Percentiles rank a stretch among this genome's conserved stretches.
Conservation (phyloP, 2,888 invertebrate species). For the Drosophila mimica region DNA sequence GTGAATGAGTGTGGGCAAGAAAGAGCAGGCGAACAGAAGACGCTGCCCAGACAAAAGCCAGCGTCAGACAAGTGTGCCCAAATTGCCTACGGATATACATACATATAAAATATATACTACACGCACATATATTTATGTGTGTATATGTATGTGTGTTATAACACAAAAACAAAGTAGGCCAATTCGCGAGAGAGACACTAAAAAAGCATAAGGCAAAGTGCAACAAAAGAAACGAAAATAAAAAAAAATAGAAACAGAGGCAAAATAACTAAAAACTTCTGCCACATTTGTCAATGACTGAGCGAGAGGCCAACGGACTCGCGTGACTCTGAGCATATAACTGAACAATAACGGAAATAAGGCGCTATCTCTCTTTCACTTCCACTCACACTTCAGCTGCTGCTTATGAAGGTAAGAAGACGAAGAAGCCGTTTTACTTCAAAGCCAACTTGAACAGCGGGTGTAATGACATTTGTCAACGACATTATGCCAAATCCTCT, state of each 20-base stretch:
- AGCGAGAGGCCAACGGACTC: conserved; percentile 63
- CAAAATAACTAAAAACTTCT: conserved; percentile 51
- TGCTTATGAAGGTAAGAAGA: conserved; percentile 44
- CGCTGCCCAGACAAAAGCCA: conserved; percentile 55
- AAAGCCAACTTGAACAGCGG: conserved; percentile 65
- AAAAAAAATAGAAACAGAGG: conserved; percentile 20
- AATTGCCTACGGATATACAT: conserved; percentile 48
- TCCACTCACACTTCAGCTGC: not conserved
- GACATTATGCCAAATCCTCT: conserved; percentile 47
- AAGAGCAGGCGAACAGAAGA: conserved; percentile 27
- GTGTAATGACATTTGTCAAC: conserved; percentile 80
- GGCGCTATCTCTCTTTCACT: not conserved
- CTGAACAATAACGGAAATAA: conserved; percentile 37
- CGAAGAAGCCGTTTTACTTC: conserved; percentile 44
- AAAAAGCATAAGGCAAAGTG: conserved; percentile 47
- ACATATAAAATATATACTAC: conserved; percentile 10
- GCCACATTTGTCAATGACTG: conserved; percentile 73
- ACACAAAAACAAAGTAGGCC: conserved; percentile 72
- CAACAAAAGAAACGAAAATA: conserved; percentile 42
- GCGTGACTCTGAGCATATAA: conserved; percentile 60
- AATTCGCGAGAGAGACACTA: conserved; percentile 60
- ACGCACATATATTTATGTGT: conserved; percentile 14
- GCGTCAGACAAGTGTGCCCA: conserved; percentile 60
- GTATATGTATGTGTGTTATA: conserved; percentile 33
- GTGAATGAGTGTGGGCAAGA: conserved; percentile 5